Percentiles rank a stretch among this genome's conserved stretches.
phyloP scores from a whole-genome alignment of 2,797 vertebrate species.

The Triplophysa bombifrons region DNA sequence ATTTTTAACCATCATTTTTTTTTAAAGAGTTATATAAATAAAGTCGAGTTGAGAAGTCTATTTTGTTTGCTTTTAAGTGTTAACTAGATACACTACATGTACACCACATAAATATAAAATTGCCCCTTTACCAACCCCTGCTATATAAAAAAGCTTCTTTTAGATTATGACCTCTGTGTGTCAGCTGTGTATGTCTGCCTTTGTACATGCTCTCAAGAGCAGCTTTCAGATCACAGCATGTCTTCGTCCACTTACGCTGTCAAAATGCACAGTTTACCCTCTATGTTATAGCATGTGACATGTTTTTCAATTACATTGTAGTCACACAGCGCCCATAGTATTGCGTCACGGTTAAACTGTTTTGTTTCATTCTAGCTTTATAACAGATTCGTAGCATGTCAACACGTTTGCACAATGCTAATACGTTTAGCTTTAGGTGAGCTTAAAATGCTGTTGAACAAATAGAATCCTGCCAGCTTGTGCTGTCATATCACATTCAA shows the following conservation, averaged over 20 bases:
- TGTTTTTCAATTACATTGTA: slow-evolving; percentile 61
- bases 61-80: too few species aligned
- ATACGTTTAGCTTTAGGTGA: slow-evolving; percentile 38
- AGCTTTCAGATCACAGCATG: slow-evolving; percentile 49
- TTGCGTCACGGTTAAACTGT: slow-evolving; percentile 33
- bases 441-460: slow-evolving; percentile 57
- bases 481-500: slow-evolving; percentile 57
- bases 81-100: too few species aligned
- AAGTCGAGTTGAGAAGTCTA: too few species aligned
- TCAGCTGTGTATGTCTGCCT: slow-evolving; percentile 41
- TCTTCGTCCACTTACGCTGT: slow-evolving; percentile 45
- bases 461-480: slow-evolving; percentile 46
- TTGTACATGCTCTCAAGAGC: slow-evolving; percentile 46
- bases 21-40: too few species aligned
- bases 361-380: slow-evolving; percentile 56
- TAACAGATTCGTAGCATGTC: slow-evolving; percentile 58
- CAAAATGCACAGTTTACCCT: slow-evolving; percentile 56
- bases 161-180: slow-evolving; percentile 38
- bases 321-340: slow-evolving; percentile 24
- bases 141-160: slow-evolving; percentile 3
- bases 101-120: too few species aligned
- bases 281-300: slow-evolving; percentile 52
- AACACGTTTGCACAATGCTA: slow-evolving; percentile 58
- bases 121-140: not conserved
- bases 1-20: too few species aligned